A percentile compares a stretch with the other conserved stretches of the same genome.
Conservation (phyloP, 1,140 invertebrate species). For the Brachionus rubens region DNA sequence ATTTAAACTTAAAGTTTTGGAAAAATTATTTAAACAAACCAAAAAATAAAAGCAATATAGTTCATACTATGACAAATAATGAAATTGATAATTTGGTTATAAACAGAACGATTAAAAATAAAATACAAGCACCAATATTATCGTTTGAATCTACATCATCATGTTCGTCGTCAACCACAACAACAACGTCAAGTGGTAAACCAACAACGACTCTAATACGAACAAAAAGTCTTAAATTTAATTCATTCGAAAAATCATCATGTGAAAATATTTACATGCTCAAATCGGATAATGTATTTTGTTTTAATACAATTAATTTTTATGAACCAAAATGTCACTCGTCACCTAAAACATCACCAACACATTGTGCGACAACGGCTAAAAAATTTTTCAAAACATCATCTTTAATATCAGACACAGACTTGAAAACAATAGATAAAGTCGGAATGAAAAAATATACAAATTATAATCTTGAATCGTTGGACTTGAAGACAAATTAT, state of each 20-base stretch:
- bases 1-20: too few relatives aligned
- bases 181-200: background rate
- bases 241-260: background rate
- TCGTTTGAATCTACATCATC: background rate
- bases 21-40: too few relatives aligned
- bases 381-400: slow-evolving; percentile 30
- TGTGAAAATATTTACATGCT: background rate
- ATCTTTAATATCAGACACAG: background rate
- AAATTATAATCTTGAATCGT: background rate
- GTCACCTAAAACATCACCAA: background rate
- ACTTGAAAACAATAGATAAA: background rate
- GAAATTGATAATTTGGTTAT: slow-evolving; percentile 15
- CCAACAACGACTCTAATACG: background rate
- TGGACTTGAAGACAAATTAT: slow-evolving; percentile 1
- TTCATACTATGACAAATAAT: slow-evolving; percentile 18
- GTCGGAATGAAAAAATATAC: background rate
- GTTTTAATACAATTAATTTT: background rate
- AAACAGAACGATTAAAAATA: background rate
- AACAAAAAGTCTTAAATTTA: slow-evolving; percentile 2
- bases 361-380: background rate
- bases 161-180: background rate
- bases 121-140: background rate
- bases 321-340: background rate
- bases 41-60: background rate
- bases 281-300: slow-evolving; percentile 1